These are phyloP conservation scores for Bergia puertoricense DNA, from an alignment of 92 coral and sea anemone genomes.

Conservation along the genomic window DNA sequence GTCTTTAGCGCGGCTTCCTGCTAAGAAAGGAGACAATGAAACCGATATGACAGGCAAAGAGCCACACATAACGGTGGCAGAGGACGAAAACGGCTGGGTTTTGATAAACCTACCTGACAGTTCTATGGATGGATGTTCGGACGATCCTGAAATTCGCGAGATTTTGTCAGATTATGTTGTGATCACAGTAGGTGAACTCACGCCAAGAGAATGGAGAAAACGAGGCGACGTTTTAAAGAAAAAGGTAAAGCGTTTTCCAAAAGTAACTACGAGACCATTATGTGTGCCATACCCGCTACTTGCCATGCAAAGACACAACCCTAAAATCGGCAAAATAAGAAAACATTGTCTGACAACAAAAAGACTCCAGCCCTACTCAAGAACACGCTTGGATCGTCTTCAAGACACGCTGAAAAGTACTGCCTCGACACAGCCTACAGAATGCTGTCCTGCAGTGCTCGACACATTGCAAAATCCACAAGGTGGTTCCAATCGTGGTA, in stretches of 20 bases:
- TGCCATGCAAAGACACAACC: neutral
- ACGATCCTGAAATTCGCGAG: conserved; percentile 1
- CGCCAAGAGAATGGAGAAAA: neutral
- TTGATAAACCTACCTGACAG: neutral
- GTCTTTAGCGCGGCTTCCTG: neutral
- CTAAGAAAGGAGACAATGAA: neutral
- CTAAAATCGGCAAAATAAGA: conserved; percentile 16
- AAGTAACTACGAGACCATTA: neutral
- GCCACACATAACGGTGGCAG: neutral
- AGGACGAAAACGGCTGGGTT: conserved; percentile 35
- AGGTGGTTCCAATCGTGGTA: neutral
- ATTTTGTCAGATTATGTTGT: conserved; percentile 37
- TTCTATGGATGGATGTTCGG: neutral
- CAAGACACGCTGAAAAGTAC: neutral
- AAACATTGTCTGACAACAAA: conserved; percentile 4
- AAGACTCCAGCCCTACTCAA: conserved; percentile 12
- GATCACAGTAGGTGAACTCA: neutral
- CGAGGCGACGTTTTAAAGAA: neutral
- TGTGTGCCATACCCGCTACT: conserved; percentile 6
- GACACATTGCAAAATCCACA: neutral
- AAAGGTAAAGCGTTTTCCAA: neutral
- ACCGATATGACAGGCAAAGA: neutral
- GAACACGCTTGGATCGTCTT: neutral
- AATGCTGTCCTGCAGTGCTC: neutral
- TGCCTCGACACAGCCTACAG: neutral